phyloP scores from a whole-genome alignment of 1,140 invertebrate species.

The Saccostrea glomerata region DNA sequence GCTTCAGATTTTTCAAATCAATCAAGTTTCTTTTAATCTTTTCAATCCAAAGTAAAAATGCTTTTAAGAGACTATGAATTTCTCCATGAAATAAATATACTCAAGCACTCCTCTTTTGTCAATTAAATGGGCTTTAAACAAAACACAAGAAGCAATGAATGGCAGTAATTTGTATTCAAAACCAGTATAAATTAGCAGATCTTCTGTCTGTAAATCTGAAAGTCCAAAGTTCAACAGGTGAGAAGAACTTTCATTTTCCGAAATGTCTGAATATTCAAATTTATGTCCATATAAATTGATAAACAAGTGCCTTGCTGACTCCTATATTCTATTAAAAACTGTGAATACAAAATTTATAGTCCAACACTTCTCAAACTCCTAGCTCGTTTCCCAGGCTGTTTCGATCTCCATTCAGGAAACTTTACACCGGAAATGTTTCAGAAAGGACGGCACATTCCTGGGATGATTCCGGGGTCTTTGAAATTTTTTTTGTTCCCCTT shows the following conservation, averaged over 20 bases:
- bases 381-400: background rate
- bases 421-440: background rate
- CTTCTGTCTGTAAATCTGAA: background rate
- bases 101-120: no score
- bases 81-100: background rate
- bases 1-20: background rate
- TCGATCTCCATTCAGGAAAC: background rate
- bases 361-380: background rate
- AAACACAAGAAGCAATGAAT: background rate
- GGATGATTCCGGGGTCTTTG: background rate
- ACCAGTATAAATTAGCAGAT: background rate
- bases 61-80: background rate
- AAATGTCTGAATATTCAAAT: constrained; percentile 32
- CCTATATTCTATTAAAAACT: background rate
- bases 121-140: background rate
- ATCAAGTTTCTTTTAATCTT: constrained; percentile 15
- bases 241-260: background rate
- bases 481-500: background rate
- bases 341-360: background rate
- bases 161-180: background rate
- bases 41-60: background rate
- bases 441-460: background rate
- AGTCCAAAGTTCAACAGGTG: constrained; percentile 6
- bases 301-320: background rate
- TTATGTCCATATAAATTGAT: background rate